Evolutionary conservation across 2,113 vertebrate species (phyloP).

Genomic region (Lepisosteus osseus): DNA sequence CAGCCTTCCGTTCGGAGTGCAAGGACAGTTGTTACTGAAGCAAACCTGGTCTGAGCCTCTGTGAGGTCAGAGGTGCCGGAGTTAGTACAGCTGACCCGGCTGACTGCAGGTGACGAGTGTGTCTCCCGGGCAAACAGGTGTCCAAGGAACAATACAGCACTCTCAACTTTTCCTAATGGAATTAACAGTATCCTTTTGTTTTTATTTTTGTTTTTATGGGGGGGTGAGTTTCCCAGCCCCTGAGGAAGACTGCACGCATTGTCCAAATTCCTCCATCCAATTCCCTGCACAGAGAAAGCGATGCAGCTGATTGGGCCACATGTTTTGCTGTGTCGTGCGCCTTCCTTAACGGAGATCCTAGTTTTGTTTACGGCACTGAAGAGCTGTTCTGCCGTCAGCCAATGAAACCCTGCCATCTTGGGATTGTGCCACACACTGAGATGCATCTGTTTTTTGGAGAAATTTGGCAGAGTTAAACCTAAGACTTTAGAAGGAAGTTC

Average conservation of each 20-base stretch:
- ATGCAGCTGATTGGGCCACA: slow-evolving; percentile 39
- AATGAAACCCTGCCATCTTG: slow-evolving; percentile 33
- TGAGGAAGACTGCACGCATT: no score
- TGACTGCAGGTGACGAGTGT: neutral
- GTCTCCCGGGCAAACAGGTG: no score
- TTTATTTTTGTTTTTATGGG: slow-evolving; percentile 8
- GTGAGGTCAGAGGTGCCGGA: no score
- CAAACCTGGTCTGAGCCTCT: no score
- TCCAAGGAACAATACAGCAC: neutral
- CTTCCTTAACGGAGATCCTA: slow-evolving; percentile 23
- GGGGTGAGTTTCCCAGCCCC: neutral
- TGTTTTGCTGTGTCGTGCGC: slow-evolving; percentile 20
- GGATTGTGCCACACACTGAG: slow-evolving; percentile 27
- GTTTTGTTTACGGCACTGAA: slow-evolving; percentile 36
- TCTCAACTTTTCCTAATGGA: neutral
- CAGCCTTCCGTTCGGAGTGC: no score
- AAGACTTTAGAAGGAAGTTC: neutral
- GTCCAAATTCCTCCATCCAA: neutral
- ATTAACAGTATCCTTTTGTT: neutral
- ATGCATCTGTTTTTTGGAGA: slow-evolving; percentile 25
- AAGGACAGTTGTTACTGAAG: no score
- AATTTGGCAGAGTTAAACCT: slow-evolving; percentile 33
- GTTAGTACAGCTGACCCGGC: no score
- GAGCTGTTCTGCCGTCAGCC: slow-evolving; percentile 35
- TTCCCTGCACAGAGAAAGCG: neutral